Percentiles rank a stretch among this genome's conserved stretches.
phyloP scores from a whole-genome alignment of 2,888 invertebrate genomes.

The Sphinx pinastri region DNA sequence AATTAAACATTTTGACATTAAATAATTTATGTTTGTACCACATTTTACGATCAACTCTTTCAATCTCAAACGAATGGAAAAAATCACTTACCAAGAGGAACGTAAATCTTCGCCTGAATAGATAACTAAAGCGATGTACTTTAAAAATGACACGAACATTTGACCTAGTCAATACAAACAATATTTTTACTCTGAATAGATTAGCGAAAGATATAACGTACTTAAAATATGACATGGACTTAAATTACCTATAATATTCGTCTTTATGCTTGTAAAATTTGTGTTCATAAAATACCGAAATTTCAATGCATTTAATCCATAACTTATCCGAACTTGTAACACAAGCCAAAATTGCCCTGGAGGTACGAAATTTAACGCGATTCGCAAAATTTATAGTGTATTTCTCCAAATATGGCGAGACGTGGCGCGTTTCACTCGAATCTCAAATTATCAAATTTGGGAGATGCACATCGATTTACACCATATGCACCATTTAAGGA shows the following conservation, averaged over 20 bases:
- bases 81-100: neutral
- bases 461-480: conserved; percentile 18
- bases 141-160: neutral
- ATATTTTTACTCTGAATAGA: neutral
- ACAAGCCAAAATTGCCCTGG: neutral
- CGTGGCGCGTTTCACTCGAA: conserved; percentile 47
- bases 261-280: neutral
- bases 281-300: neutral
- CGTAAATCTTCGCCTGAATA: conserved; percentile 2
- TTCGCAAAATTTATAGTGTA: conserved; percentile 57
- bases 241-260: neutral
- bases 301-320: conserved; percentile 4
- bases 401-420: conserved; percentile 56
- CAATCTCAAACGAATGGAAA: neutral
- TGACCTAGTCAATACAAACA: neutral
- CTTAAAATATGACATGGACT: too few relatives aligned
- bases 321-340: conserved; percentile 17
- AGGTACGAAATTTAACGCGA: conserved; percentile 51
- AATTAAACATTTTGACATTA: neutral
- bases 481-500: conserved; percentile 3
- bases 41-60: neutral
- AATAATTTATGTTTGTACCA: neutral
- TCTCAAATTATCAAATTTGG: conserved; percentile 56
- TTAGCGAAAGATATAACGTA: too few relatives aligned
- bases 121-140: neutral